Conservation (phyloP, 2,113 vertebrate genomes). For the Ageneiosus marmoratus region DNA sequence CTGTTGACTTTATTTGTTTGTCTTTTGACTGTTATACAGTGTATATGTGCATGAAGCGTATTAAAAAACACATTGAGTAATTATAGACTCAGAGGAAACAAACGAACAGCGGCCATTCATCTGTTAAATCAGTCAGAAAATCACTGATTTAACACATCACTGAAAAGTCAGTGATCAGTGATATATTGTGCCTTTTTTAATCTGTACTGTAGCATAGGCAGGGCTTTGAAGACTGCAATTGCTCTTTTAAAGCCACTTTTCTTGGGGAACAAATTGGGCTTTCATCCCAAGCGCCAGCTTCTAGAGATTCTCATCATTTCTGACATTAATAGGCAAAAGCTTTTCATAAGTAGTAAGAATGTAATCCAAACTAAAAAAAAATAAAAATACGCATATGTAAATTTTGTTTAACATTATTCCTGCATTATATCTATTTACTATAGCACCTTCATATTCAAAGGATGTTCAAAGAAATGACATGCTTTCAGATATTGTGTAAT, state of each 20-base stretch:
- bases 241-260: slow-evolving; percentile 47
- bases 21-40: slow-evolving; percentile 3
- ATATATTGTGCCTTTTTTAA: slow-evolving; percentile 24
- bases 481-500: background rate
- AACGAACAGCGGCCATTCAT: slow-evolving; percentile 24
- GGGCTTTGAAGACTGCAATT: slow-evolving; percentile 45
- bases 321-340: background rate
- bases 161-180: slow-evolving; percentile 13
- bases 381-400: background rate
- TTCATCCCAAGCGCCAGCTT: slow-evolving; percentile 17
- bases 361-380: background rate
- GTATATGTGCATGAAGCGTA: slow-evolving; percentile 44
- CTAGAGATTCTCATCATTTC: slow-evolving; percentile 1
- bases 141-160: slow-evolving; percentile 32
- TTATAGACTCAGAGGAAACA: slow-evolving; percentile 36
- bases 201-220: slow-evolving; percentile 39
- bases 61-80: slow-evolving; percentile 26
- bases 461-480: background rate
- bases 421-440: too few relatives aligned
- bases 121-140: slow-evolving; percentile 51
- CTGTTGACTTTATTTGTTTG: slow-evolving; percentile 9
- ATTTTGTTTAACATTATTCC: background rate
- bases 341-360: background rate
- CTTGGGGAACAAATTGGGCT: slow-evolving; percentile 40
- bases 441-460: background rate